Evolutionary conservation across 2,113 vertebrate species (phyloP).

Genomic region (Sprattus sprattus): DNA sequence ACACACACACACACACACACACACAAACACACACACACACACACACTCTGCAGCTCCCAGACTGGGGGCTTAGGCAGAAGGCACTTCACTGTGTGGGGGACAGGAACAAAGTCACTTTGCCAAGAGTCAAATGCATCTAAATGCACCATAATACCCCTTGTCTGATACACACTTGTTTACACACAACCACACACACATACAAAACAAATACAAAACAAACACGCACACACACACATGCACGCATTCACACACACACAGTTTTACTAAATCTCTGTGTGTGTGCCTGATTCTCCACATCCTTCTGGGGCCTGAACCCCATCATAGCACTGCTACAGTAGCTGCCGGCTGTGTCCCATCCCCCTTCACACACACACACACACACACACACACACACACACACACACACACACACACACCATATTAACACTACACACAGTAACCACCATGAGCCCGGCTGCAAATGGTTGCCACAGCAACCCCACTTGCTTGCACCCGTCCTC

Average conservation of each 20-base stretch:
- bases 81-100: neutral
- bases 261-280: neutral
- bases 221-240: neutral
- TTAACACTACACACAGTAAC: neutral
- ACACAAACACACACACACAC: no score
- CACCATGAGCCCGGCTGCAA: neutral
- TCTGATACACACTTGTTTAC: neutral
- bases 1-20: no score
- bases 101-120: conserved; percentile 5
- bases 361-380: neutral
- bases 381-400: neutral
- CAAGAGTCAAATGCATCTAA: neutral
- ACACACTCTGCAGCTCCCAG: neutral
- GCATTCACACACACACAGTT: neutral
- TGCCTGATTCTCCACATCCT: neutral
- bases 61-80: neutral
- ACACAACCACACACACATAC: neutral
- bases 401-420: neutral
- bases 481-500: neutral
- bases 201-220: neutral
- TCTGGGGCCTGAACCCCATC: neutral
- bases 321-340: neutral
- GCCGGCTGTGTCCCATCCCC: neutral
- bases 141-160: neutral
- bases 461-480: neutral